Percentiles rank a stretch among this genome's conserved stretches.
phyloP scores from a whole-genome alignment of 2,888 invertebrate genomes.

The Brassicogethes aeneus region DNA sequence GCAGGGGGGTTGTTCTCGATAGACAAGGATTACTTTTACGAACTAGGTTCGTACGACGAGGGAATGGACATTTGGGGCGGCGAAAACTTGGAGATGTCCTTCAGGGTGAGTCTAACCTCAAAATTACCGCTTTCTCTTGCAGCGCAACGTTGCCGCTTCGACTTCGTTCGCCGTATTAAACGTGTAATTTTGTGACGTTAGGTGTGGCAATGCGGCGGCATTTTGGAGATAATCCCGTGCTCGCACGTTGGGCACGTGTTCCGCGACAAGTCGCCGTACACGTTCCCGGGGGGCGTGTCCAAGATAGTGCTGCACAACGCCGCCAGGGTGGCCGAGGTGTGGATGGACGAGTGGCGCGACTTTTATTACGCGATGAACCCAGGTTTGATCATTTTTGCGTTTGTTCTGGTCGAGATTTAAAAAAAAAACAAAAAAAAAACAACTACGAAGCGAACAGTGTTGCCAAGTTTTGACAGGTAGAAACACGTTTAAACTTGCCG shows the following conservation, averaged over 20 bases:
- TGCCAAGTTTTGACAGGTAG: too few species aligned
- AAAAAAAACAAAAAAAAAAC: too few species aligned
- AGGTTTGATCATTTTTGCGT: conserved; percentile 59
- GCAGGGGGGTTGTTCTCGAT: conserved; percentile 95
- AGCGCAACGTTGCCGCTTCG: conserved; percentile 3
- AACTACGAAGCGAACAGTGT: too few species aligned
- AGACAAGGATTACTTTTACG: conserved; percentile 93
- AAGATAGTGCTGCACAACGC: conserved; percentile 97
- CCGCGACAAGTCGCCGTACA: conserved; percentile 96
- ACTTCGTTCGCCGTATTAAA: conserved; percentile 10
- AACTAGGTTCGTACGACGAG: conserved; percentile 95
- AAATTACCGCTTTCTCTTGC: conserved; percentile 2
- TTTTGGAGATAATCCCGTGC: conserved; percentile 90
- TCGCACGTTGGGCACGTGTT: conserved; percentile 97
- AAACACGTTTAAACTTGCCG: too few species aligned
- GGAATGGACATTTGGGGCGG: conserved; percentile 99
- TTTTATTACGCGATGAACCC: conserved; percentile 99
- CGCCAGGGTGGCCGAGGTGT: conserved; percentile 96
- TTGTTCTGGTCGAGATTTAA: too few species aligned
- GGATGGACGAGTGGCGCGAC: conserved; percentile 99
- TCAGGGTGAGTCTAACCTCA: conserved; percentile 76
- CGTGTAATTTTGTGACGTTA: too few species aligned
- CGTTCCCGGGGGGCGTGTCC: conserved; percentile 97
- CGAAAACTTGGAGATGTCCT: conserved; percentile 92
- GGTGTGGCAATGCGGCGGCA: conserved; percentile 97